Evolutionary conservation across 2,888 invertebrate species (phyloP), one percentile per base, ranked within the genome.

Genomic region (Euzetes globulus): DNA sequence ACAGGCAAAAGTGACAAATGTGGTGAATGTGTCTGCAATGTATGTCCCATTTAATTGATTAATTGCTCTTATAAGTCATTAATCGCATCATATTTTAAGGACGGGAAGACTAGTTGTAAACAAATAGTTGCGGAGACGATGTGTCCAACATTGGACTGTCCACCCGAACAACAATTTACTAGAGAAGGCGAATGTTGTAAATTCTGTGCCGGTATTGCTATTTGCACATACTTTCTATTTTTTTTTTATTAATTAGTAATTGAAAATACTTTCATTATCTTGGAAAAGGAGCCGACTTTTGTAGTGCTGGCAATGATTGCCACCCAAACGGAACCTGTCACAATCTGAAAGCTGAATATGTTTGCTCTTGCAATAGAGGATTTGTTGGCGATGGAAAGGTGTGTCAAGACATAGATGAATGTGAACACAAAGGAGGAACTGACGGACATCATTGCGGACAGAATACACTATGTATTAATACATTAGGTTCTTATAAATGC

Each of bases 341-440:
- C 86, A 94, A 94, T 85, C 88, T 93, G 82, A 90, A 90, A 85
- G 92, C 92, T 80, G 91, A 91, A 81, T 94, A 91, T 84, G 89
- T 90, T 81, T 95, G 94, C 86, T 90, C 91, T 82, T 95, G 95
- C 85, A 89, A 91, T 84, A 87, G 88, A 83, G 94, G 95, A 83
- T 94, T 91, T 87, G 88, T 89, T 81, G 94, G 93, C 79, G 90
- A 93, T 83, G 93, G 93, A 81, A 80, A 78, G 22, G 72, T 77
- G 52, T 84, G 84, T 79, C 79, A 81, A 80, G 92, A 93, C 85
- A 88, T 92, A 78, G 89, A 94, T 83, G 93, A 94, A 85, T 94
- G 93, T 83, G 86, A 87, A 81, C 87, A 88, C 80, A 87, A 88
- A 78, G 92, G 91, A 71, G 90, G 89, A 19, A 85, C 88, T 72